Evolutionary conservation across 2,797 vertebrate genomes (phyloP).

Genomic region (Eidolon dupreanum): DNA sequence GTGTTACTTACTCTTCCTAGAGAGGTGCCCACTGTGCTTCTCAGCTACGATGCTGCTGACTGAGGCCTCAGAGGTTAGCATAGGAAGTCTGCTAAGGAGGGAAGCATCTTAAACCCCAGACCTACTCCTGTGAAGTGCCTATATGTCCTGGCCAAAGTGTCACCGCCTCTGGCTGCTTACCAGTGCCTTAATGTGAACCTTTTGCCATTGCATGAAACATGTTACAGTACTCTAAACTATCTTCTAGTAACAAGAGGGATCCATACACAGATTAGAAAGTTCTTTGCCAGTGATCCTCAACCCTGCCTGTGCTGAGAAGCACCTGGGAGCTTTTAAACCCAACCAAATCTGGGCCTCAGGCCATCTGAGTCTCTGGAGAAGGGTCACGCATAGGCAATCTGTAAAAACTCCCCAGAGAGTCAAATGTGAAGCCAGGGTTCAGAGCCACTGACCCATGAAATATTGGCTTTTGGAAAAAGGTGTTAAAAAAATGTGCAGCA

Average conservation of each 20-base stretch:
- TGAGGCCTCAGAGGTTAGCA: neutral
- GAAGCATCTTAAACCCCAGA: neutral
- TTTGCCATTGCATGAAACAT: neutral
- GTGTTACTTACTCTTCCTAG: conserved; percentile 52
- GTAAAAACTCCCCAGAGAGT: neutral
- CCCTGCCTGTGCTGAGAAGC: neutral
- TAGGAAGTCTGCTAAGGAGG: neutral
- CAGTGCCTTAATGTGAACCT: accelerated
- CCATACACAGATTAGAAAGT: neutral
- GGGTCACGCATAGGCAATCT: too few relatives aligned
- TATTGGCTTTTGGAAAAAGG: neutral
- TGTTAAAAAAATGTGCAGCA: neutral
- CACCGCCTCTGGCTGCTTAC: neutral
- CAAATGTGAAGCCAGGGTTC: too few relatives aligned
- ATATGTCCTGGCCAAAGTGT: neutral
- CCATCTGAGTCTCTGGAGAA: neutral
- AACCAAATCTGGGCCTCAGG: neutral
- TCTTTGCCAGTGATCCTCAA: neutral
- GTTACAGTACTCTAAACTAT: neutral
- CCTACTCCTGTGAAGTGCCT: neutral
- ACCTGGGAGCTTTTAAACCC: neutral
- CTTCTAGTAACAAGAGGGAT: neutral
- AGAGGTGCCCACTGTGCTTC: neutral
- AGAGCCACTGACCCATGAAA: neutral
- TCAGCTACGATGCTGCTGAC: neutral